Base-by-base conservation (phyloP, 1,140 invertebrate species). In the Drosophila ohnishii region DNA sequence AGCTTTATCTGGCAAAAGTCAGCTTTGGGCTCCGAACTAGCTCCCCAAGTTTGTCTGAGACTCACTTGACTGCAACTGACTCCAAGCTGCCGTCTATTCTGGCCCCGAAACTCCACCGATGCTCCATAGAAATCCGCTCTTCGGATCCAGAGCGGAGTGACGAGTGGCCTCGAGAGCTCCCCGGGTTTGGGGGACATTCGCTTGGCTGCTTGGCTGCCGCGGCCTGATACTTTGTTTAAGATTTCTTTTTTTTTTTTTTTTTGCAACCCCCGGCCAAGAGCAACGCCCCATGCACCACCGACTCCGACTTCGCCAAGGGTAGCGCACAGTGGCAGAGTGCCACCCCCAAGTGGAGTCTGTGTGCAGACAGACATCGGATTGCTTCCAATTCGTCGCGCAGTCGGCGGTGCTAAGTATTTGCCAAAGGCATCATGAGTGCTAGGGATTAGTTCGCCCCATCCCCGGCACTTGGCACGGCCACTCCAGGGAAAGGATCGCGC, bases 301-400 rank as follows among this genome's bases (percentile, higher is more conserved):
- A 16, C 50, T 14, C 59, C 13, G 14, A 44, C 10, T 35, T n/a
- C 11, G 45, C 22, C 22, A 30, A 48, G 57, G 44, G 58, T 32
- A 75, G 82, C 51, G 69, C 81, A 28, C 81, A 47, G 22, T 25
- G 14, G 28, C 22, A 6, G 13, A 61, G 59, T 62, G 47, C 78
- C 66, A 59, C 51, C 58, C 50, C 58, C 37, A 34, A 67, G 55
- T 61, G 73, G 62, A 78, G 78, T 66, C 69, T 78, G 61, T 70
- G 65, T 62, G 77, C 75, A 87, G 82, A 86, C 83, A 87, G 83
- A 87, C 83, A 87, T 77, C 75, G 80, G 80, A 88, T 88, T 88
- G 84, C 84, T 88, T 88, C 84, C 84, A 88, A 88, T 88, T 88
- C 84, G 84, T 88, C 84, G 84, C 84, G 84, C 84, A 88, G 84